phyloP scores from a whole-genome alignment of 2,113 vertebrate genomes.

The Azemiops feae region DNA sequence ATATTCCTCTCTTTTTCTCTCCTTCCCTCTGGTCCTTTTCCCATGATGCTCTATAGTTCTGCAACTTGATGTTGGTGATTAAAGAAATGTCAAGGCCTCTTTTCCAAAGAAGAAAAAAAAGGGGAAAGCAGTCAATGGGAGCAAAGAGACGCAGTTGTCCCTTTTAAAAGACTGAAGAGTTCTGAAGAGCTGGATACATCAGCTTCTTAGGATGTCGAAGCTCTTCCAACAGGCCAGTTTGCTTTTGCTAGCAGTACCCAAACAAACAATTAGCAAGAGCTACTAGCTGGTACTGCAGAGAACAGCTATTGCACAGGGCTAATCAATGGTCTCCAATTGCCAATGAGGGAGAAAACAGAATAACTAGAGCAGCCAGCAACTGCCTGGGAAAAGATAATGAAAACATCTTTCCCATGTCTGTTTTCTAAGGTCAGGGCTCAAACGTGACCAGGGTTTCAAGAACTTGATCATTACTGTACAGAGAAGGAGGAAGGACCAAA shows the following conservation, averaged over 20 bases:
- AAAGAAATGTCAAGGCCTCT: conserved; percentile 11
- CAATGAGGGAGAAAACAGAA: background rate
- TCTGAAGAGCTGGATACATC: background rate
- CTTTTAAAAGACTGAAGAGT: background rate
- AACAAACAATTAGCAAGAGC: conserved; percentile 9
- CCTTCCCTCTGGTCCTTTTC: conserved; percentile 1
- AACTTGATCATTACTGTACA: too few relatives aligned
- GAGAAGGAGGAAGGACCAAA: background rate
- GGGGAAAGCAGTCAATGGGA: background rate
- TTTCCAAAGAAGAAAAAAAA: background rate
- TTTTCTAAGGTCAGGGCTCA: background rate
- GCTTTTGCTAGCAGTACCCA: background rate
- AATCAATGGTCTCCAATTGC: background rate
- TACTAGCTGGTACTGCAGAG: background rate
- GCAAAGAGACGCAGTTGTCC: background rate
- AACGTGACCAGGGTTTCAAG: background rate
- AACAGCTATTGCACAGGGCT: background rate
- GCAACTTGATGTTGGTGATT: conserved; percentile 5
- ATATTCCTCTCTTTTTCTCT: background rate
- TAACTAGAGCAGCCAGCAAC: background rate
- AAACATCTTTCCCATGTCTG: background rate
- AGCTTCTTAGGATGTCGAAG: background rate
- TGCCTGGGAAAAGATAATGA: background rate
- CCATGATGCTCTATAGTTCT: background rate
- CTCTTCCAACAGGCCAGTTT: background rate